Evolutionary conservation across 2,888 invertebrate species (phyloP), one percentile per base, ranked within the genome.

Genomic region (Dolichomitus sp.): DNA sequence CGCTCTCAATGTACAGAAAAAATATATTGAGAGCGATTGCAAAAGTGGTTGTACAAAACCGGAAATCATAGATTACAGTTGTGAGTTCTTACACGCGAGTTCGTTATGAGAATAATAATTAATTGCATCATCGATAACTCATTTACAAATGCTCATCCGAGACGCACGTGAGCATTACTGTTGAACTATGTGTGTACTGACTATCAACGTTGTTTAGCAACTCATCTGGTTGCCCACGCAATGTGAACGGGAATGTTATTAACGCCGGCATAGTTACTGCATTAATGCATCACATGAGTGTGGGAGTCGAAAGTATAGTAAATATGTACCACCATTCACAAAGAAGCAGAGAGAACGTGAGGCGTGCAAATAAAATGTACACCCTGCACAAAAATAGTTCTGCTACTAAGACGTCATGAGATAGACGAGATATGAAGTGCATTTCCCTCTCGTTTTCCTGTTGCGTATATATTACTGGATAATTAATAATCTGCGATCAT

Each of bases 201-300:
- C 12, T 27, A 14, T 27, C 12, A 4, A 12, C 27, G 23, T 30
- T 12, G 14, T 14, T 33, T 33, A n/a, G 57, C 17, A 59, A 17
- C 33, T 33, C 33, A 59, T n/a, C 57, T n/a, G 57, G 30, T 57
- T n/a, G 57, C 33, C 27, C 59, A 61, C 30, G 40, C 37, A 45
- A n/a, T 69, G 59, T 52, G 54, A 68, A 69, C n/a, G 74, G 68
- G 33, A 54, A 54, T 69, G 63, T 74, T 74, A 74, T 74, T 37
- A 54, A 63, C 17, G 48, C 12, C 6, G 48, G 61, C 68, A 63
- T 74, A 63, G 74, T 74, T 74, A 54, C 33, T 45, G 74, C 23
- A 68, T 61, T 61, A 68, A 61, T 61, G 50, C 66, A 68, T 37
- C 33, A 27, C 17, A 9, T 57, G 27, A 30, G 52, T 50, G 42